Base-by-base conservation (phyloP, 2,888 invertebrate species). In the Lasioglossum malachurum region DNA sequence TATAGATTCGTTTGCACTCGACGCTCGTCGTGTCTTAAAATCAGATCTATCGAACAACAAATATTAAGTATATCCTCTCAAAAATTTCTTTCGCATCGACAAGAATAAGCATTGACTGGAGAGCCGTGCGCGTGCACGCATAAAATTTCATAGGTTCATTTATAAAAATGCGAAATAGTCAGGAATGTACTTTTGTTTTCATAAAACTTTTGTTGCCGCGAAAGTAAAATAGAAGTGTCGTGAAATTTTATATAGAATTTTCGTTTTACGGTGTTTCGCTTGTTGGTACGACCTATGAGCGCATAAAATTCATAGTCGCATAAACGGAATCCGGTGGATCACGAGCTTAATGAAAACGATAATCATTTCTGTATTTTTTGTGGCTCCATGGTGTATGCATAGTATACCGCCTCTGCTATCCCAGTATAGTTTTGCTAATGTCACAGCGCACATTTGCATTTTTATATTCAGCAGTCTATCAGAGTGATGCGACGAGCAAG, bases 221-320 rank as follows among this genome's bases (percentile, higher is more conserved):
- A 19, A 19, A 35, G 35, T 35, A 67, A 67, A 23, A 67, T 23
- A 35, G 23, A 67, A 67, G 35, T 67, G 35, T 35, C 35, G 67
- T 31, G 23, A 67, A 67, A 67, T 67, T 67, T 35, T 35, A 67
- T 67, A 67, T 10, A 67, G 35, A 67, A 67, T 67, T 67, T 67
- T 35, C 67, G 67, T 31, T 35, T 67, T 67, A 67, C 5, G 67
- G 19, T 35, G 35, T 67, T 67, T 35, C 8, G 67, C 67, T 67
- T 67, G 35, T 67, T 67, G 35, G 19, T 23, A 23, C 67, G 8
- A 35, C 23, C 67, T 35, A 67, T 23, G 35, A 35, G 2, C 67
- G 67, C 35, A 8, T 67, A 67, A 67, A 67, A 67, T 67, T 67
- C 35, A 67, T 67, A 35, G 35, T 67, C 35, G 35, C 35, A 8